Conservation (phyloP, 2,888 invertebrate genomes). For the Eremobia ochroleuca region DNA sequence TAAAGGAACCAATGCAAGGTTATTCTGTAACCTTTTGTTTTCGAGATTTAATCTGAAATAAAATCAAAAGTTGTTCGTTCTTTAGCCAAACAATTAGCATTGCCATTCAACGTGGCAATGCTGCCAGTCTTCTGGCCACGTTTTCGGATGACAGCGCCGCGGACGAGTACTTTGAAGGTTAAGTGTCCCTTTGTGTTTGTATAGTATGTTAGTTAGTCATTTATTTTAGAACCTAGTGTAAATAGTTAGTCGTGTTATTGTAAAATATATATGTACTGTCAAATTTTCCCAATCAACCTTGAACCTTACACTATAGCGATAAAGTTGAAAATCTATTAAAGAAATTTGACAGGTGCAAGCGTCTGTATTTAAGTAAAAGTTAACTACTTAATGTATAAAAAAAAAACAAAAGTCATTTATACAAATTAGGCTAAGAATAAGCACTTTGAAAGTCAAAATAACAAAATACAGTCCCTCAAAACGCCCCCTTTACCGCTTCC, state of each 20-base stretch:
- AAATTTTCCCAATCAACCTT: too few relatives aligned
- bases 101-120: background rate
- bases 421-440: background rate
- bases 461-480: too few relatives aligned
- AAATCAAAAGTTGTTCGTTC: background rate
- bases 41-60: background rate
- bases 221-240: background rate
- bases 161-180: background rate
- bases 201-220: background rate
- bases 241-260: background rate
- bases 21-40: constrained; percentile 18
- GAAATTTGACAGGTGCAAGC: too few relatives aligned
- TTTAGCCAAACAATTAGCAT: background rate
- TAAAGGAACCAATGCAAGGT: background rate
- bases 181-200: background rate
- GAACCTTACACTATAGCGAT: too few relatives aligned
- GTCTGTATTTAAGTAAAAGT: too few relatives aligned
- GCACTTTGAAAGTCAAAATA: too few relatives aligned
- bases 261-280: background rate
- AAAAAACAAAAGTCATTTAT: background rate
- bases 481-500: background rate
- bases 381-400: too few relatives aligned
- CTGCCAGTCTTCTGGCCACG: background rate
- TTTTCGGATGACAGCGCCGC: background rate
- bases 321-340: too few relatives aligned